Evolutionary conservation across 30 jellyfish, hydroid and myxozoan species (phyloP).

Genomic region (Turritopsis dohrnii): DNA sequence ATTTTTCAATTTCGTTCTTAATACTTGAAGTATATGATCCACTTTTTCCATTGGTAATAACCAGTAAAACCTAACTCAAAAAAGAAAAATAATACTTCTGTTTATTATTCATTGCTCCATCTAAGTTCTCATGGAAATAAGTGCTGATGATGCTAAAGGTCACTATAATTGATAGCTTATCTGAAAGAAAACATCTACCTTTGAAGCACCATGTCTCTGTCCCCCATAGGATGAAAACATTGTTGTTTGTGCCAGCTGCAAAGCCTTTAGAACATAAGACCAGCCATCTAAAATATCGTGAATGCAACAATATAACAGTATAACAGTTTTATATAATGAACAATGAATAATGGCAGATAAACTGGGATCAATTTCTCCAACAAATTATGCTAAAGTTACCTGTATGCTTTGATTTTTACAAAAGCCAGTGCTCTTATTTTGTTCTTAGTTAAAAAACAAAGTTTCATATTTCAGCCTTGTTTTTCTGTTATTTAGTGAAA

Average conservation of each 20-base stretch:
- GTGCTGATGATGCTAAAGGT: no score
- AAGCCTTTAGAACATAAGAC: neutral
- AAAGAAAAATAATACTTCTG: neutral
- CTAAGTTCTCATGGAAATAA: no score
- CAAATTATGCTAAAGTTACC: no score
- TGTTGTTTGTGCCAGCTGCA: neutral
- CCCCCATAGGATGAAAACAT: neutral
- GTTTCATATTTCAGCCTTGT: no score
- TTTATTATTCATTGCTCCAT: neutral
- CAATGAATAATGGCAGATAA: no score
- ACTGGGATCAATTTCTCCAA: no score
- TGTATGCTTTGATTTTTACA: no score
- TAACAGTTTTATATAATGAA: no score
- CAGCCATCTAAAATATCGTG: neutral
- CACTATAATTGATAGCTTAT: no score
- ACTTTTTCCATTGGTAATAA: conserved; percentile 46
- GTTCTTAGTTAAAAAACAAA: no score
- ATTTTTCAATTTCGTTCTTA: conserved; percentile 22
- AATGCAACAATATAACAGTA: neutral
- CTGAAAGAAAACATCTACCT: neutral
- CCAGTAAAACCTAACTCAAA: conserved; percentile 29
- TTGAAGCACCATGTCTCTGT: conserved; percentile 20
- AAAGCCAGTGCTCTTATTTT: no score
- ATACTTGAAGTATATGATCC: conserved; percentile 17
- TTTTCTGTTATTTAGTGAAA: no score